Evolutionary conservation across 2,888 invertebrate genomes (phyloP), one percentile per base, ranked within the genome.

Genomic region (Empis livida): DNA sequence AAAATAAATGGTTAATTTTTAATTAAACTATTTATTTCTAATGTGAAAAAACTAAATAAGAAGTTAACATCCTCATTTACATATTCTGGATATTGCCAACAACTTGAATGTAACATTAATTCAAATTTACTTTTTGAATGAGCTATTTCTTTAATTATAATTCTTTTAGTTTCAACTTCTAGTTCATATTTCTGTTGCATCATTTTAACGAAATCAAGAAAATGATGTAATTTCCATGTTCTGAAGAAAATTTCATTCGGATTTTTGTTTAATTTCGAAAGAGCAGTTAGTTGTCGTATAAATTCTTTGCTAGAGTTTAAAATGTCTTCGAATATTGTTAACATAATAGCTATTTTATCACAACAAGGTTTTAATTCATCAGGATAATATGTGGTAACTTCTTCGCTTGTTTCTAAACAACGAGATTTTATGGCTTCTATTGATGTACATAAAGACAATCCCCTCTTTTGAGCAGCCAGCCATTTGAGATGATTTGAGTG

Each of bases 341-440:
- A 38, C 14, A 67, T 60, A 2, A 61, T 51, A n/a, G 57, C 56
- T 35, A 68, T 51, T 49, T 66, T 67, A n/a, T 62, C 58, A 45
- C 64, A 63, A 11, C 56, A 54, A 0, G 50, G 14, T 10, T 55
- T 48, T 2, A 68, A 48, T 31, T 62, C 61, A 10, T 54, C 50
- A 0, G 65, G 61, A 49, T 62, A 68, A 4, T 47, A 37, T 1
- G 49, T 51, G 1, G 32, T 42, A n/a, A 41, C 50, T 2, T 35
- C 8, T 10, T 4, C n/a, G 10, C 17, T 43, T 3, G 53, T 52
- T 30, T 60, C 61, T 20, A 63, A 46, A 16, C 58, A 54, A 37
- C 60, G 61, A 0, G 60, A 58, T 51, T 67, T 68, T 20, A 62
- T 57, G 1, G 59, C 56, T 48, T 67, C 67, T 10, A 68, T 68